Evolutionary conservation across 2,888 invertebrate genomes (phyloP).

Genomic region (Scaptomyza caliginosa): DNA sequence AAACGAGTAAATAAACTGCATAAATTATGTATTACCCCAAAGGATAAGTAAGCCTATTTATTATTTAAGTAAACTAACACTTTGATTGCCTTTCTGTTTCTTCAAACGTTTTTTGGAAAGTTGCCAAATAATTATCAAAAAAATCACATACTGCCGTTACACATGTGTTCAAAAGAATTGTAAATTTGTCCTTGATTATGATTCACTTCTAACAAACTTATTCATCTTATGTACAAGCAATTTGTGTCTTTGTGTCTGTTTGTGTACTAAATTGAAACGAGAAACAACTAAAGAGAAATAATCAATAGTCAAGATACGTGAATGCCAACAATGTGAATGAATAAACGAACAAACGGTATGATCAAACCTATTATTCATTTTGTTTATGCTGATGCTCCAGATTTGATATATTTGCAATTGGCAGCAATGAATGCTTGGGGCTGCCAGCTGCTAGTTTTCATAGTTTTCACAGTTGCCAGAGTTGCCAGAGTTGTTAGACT

Average conservation of each 20-base stretch:
- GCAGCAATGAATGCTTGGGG: constrained; percentile 19
- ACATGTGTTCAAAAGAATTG: no score
- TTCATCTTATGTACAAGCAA: not conserved
- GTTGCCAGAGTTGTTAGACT: not conserved
- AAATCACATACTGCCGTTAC: no score
- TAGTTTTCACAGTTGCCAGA: not conserved
- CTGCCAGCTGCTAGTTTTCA: not conserved
- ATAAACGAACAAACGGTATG: not conserved
- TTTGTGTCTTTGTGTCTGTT: not conserved
- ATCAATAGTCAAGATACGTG: not conserved
- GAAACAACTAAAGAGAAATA: not conserved
- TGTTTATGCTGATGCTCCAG: constrained; percentile 13
- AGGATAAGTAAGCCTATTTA: not conserved
- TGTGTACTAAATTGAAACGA: not conserved
- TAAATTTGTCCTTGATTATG: no score
- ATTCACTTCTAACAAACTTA: not conserved
- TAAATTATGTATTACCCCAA: constrained; percentile 3
- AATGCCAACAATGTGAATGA: not conserved
- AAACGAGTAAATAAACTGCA: not conserved
- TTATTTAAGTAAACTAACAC: not conserved
- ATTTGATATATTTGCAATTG: constrained; percentile 34
- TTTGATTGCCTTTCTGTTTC: not conserved
- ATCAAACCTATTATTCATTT: constrained; percentile 15
- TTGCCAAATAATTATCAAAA: not conserved
- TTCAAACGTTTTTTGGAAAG: not conserved